These are phyloP conservation scores for Maccullochella peelii DNA, from an alignment of 2,113 vertebrate genomes.

Conservation along the genomic window DNA sequence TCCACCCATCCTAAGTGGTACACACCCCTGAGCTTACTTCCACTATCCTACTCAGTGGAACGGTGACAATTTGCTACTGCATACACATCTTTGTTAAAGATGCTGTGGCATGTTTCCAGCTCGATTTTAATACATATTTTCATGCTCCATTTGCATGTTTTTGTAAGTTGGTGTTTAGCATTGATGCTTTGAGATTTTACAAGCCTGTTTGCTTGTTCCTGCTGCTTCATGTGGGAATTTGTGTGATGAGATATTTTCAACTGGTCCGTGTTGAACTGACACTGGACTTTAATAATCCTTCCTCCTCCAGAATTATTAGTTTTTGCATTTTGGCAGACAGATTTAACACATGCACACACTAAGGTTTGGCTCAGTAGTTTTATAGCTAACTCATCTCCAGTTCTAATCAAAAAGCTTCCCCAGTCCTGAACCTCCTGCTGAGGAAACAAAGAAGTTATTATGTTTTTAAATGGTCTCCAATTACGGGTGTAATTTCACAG, in stretches of 20 bases:
- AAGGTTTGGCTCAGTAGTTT: conserved; percentile 72
- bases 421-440: conserved; percentile 64
- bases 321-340: conserved; percentile 52
- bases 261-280: conserved; percentile 36
- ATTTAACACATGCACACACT: conserved; percentile 39
- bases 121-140: conserved; percentile 74
- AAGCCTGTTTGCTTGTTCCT: conserved; percentile 55
- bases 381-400: conserved; percentile 77
- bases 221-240: conserved; percentile 44
- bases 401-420: conserved; percentile 79
- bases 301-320: conserved; percentile 50
- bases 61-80: conserved; percentile 66
- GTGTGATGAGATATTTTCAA: conserved; percentile 50
- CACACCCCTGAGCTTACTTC: conserved; percentile 75
- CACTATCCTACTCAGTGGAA: conserved; percentile 67
- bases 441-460: conserved; percentile 79
- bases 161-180: conserved; percentile 62
- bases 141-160: conserved; percentile 72
- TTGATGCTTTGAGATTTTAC: conserved; percentile 57
- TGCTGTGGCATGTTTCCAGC: conserved; percentile 68
- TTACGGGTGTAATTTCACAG: conserved; percentile 79
- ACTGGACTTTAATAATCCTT: conserved; percentile 53
- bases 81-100: conserved; percentile 71
- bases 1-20: conserved; percentile 69
- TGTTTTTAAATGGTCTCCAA: conserved; percentile 82